Percentiles rank a stretch among this genome's conserved stretches.
Conservation (phyloP, 1,140 invertebrate genomes). For the Chymomyza costata region DNA sequence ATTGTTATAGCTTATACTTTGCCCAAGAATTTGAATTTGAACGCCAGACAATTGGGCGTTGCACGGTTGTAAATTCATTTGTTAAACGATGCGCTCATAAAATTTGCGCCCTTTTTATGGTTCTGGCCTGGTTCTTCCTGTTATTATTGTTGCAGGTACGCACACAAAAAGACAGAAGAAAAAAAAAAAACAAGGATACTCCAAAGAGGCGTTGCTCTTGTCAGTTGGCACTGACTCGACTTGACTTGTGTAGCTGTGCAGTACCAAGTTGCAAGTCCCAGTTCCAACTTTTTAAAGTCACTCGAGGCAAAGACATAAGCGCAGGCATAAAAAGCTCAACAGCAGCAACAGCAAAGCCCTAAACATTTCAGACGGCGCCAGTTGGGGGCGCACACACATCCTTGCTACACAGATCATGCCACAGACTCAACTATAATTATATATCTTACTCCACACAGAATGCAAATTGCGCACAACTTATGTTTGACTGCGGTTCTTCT, state of each 20-base stretch:
- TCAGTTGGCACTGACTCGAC: conserved; percentile 35
- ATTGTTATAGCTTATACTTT: conserved; percentile 4
- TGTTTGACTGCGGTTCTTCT: conserved; percentile 2
- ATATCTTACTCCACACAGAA: conserved; percentile 36
- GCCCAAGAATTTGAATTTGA: conserved; percentile 70
- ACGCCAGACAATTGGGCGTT: conserved; percentile 75
- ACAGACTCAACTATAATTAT: conserved; percentile 52
- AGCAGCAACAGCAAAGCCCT: conserved; percentile 51
- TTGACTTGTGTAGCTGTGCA: neutral
- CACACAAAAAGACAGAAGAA: neutral
- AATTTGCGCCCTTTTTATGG: conserved; percentile 72
- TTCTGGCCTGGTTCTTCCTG: conserved; percentile 21
- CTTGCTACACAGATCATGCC: conserved; percentile 41
- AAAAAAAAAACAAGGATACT: neutral
- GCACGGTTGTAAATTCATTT: conserved; percentile 75
- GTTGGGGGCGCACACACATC: conserved; percentile 47
- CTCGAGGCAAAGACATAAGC: too few species aligned
- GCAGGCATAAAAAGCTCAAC: conserved; percentile 60
- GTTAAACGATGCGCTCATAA: conserved; percentile 75
- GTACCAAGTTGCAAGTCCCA: too few species aligned
- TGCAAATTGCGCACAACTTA: conserved; percentile 42
- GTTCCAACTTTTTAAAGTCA: neutral
- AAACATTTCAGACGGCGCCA: conserved; percentile 48
- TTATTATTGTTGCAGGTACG: neutral
- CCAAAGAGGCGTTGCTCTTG: conserved; percentile 35